Conservation (phyloP, 2,113 vertebrate genomes). For the Nycticryphes semicollaris region DNA sequence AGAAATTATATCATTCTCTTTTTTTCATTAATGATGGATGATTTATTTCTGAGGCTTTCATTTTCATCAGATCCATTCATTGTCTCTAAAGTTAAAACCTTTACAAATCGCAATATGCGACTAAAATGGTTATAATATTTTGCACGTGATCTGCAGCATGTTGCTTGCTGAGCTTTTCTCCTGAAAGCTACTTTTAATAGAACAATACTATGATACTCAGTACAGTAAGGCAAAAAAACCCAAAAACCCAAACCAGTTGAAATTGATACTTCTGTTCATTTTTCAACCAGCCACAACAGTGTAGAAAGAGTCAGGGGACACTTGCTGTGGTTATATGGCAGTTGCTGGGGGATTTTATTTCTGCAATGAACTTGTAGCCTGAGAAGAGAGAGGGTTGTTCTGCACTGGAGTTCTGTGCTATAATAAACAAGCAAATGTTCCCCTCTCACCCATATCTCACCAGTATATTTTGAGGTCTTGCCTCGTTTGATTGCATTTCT, state of each 20-base stretch:
- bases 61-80: slow-evolving; percentile 70
- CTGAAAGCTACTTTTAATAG: slow-evolving; percentile 30
- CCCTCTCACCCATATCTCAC: neutral
- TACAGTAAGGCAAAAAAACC: neutral
- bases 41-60: slow-evolving; percentile 73
- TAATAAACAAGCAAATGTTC: slow-evolving; percentile 36
- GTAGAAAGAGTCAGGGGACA: slow-evolving; percentile 26
- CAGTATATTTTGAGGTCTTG: slow-evolving; percentile 18
- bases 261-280: slow-evolving; percentile 12
- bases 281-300: slow-evolving; percentile 10
- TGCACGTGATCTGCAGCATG: neutral
- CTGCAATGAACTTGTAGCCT: slow-evolving; percentile 22
- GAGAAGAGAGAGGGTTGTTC: slow-evolving; percentile 45
- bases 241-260: neutral
- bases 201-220: slow-evolving; percentile 1
- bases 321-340: slow-evolving; percentile 36
- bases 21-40: slow-evolving; percentile 72
- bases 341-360: slow-evolving; percentile 10
- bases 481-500: slow-evolving; percentile 55
- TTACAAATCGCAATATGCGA: slow-evolving; percentile 55
- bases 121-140: slow-evolving; percentile 25
- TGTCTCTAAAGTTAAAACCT: slow-evolving; percentile 66
- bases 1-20: slow-evolving; percentile 72
- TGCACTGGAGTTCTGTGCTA: neutral
- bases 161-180: slow-evolving; percentile 33